Evolutionary conservation across 1,140 invertebrate species (phyloP), one percentile per base, ranked within the genome.

Genomic region (Homarus americanus): DNA sequence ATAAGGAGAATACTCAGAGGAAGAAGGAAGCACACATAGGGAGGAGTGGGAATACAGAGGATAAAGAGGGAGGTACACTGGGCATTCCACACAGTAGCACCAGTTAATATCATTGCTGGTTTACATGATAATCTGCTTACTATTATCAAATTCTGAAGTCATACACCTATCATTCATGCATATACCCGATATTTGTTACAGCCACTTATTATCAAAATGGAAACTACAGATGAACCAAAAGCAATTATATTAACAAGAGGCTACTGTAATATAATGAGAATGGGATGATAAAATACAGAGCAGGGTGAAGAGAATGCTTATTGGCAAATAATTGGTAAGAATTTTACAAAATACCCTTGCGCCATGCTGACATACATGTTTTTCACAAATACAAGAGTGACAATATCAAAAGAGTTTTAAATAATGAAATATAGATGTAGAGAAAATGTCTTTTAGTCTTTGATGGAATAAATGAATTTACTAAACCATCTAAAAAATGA

Each of bases 101-200:
- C 72, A 90, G 79, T 90, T 83, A 90, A 90, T 90, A 83, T 58
- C 53, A 82, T 82, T 82, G 80, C 80, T 82, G 80, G 36, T 28
- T 82, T 82, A 63, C 80, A 82, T 53, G 49, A 58, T 63, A 44
- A 82, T 53, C 28, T 82, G 80, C 80, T n/a, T n/a, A n/a, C 80
- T 82, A 63, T 82, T 38, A 82, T 58, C 32, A 82, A 63, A 58
- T 38, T 38, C 58, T 38, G 53, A 24, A 58, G 53, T 82, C 80
- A 82, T 63, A 82, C 80, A n/a, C n/a, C 36, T 58, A 82, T 38
- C 80, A 82, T 63, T 49, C 80, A 82, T 82, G 80, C 80, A 82
- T 53, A 82, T 82, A 82, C 53, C 44, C 80, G 44, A 53, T 58
- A 82, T 82, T 58, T 82, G 34, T 82, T 82, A 82, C 80, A 82